Evolutionary conservation across 2,113 vertebrate genomes (phyloP).

Genomic region (Catharus bicknelli): DNA sequence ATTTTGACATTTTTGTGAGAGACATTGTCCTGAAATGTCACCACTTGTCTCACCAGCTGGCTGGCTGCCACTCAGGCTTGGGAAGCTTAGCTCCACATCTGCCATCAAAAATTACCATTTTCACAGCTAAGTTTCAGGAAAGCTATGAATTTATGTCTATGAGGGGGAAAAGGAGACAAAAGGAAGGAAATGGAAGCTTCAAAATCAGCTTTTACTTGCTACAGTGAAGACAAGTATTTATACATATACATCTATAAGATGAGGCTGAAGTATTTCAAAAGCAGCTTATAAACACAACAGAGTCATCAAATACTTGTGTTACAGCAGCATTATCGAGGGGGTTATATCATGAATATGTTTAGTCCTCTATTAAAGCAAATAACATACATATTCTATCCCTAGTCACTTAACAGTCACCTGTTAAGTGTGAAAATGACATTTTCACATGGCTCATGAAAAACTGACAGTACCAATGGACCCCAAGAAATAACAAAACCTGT

Average conservation of each 20-base stretch:
- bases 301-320: neutral
- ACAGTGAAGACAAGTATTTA: neutral
- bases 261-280: neutral
- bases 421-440: neutral
- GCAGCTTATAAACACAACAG: neutral
- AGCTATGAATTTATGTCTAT: neutral
- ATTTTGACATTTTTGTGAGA: conserved; percentile 45
- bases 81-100: conserved; percentile 21
- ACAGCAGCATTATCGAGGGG: neutral
- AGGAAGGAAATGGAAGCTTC: neutral
- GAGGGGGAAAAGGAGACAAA: neutral
- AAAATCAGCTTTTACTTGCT: neutral
- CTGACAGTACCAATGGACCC: neutral
- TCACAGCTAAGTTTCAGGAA: neutral
- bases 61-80: conserved; percentile 25
- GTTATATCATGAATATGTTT: neutral
- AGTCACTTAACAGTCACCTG: neutral
- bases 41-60: conserved; percentile 49
- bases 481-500: conserved; percentile 5
- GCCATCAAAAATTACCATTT: conserved; percentile 38
- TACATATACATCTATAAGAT: neutral
- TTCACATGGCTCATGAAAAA: neutral
- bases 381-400: neutral
- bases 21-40: conserved; percentile 55
- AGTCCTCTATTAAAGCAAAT: neutral